These are phyloP conservation scores for Bombus fervidus DNA, from an alignment of 1,140 invertebrate species.

Conservation along the genomic window DNA sequence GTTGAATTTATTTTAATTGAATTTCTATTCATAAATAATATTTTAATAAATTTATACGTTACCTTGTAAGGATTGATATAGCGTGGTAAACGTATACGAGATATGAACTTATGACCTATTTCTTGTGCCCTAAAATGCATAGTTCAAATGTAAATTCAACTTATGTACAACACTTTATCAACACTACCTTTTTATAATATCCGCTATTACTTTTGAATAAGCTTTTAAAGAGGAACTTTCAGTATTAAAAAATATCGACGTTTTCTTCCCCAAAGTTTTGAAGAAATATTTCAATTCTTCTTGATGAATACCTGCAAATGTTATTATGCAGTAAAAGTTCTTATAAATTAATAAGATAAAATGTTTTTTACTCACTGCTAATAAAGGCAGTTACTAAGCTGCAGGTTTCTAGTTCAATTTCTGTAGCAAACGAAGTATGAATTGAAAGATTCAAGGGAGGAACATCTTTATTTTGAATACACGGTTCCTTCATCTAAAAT, in stretches of 20 bases:
- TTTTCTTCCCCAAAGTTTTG: conserved; percentile 85
- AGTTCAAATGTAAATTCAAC: conserved; percentile 14
- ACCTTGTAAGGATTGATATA: conserved; percentile 87
- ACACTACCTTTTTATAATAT: conserved; percentile 86
- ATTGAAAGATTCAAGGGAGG: conserved; percentile 84
- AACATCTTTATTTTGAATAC: conserved; percentile 83
- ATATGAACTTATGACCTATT: conserved; percentile 86
- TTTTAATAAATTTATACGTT: conserved; percentile 50
- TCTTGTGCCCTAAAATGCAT: conserved; percentile 84
- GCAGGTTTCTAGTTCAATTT: conserved; percentile 86
- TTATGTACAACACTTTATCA: background rate
- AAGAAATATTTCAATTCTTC: conserved; percentile 88
- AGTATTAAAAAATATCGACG: conserved; percentile 85
- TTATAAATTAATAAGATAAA: background rate
- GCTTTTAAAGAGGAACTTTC: conserved; percentile 85
- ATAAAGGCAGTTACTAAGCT: conserved; percentile 87
- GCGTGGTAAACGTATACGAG: conserved; percentile 87
- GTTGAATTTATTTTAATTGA: background rate
- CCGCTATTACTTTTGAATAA: conserved; percentile 86
- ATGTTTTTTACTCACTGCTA: conserved; percentile 82
- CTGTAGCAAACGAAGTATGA: conserved; percentile 85
- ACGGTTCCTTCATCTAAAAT: conserved; percentile 79
- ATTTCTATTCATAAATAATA: background rate
- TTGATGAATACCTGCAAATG: conserved; percentile 84
- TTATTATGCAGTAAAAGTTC: background rate